Percentiles rank a stretch among this genome's conserved stretches.
Evolutionary conservation across 2,888 invertebrate genomes (phyloP).

Genomic region (Parnassius smintheus): DNA sequence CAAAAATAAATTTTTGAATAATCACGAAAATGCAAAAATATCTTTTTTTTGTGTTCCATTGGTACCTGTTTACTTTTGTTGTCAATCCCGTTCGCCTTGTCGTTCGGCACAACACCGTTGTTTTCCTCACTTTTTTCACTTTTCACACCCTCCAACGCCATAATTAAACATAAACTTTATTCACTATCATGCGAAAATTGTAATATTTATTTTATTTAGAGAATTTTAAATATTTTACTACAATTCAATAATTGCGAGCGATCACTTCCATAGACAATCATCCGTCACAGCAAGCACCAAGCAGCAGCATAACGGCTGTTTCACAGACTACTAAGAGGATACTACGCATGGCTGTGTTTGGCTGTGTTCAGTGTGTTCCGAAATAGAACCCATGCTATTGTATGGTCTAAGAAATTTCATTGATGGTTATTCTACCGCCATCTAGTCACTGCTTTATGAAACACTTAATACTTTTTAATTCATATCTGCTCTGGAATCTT

Average conservation of each 20-base stretch:
- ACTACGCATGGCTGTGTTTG: no score
- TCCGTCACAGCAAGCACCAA: constrained; percentile 33
- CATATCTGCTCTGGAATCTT: no score
- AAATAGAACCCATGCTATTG: no score
- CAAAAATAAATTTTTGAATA: no score
- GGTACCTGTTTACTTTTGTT: constrained; percentile 82
- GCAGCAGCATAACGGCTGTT: constrained; percentile 33
- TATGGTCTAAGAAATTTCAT: no score
- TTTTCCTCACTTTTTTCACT: constrained; percentile 79
- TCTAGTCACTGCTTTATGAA: no score
- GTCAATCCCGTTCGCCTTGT: constrained; percentile 80
- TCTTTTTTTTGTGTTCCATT: constrained; percentile 31
- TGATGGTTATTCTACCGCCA: no score
- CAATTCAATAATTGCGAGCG: constrained; percentile 62
- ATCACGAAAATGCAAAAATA: background rate
- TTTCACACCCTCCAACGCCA: constrained; percentile 80
- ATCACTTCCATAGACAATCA: constrained; percentile 71
- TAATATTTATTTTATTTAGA: constrained; percentile 46
- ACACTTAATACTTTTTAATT: no score
- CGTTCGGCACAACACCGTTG: constrained; percentile 75
- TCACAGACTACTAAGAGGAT: no score
- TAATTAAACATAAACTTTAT: constrained; percentile 68
- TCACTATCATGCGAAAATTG: constrained; percentile 72
- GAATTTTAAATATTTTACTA: constrained; percentile 57
- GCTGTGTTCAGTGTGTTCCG: no score